Conservation (phyloP, 2,113 vertebrate genomes). For the Amphiprion ocellaris region DNA sequence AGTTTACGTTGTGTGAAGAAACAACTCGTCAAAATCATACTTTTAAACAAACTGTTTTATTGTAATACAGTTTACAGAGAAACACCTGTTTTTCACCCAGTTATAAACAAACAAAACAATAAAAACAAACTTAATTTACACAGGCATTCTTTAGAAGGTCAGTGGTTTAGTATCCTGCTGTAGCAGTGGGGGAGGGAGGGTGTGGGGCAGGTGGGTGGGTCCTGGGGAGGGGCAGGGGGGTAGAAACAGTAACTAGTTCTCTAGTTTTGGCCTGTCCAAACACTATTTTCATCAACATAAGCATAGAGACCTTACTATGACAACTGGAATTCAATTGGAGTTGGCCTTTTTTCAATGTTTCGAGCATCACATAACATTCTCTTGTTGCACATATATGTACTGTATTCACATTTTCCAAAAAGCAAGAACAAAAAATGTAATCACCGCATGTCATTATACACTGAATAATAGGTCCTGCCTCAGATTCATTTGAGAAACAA, state of each 20-base stretch:
- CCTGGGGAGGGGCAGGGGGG: neutral
- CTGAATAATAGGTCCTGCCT: slow-evolving; percentile 83
- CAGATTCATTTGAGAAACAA: slow-evolving; percentile 71
- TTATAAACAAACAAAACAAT: slow-evolving; percentile 84
- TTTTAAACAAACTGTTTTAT: slow-evolving; percentile 88
- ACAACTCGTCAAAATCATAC: slow-evolving; percentile 5
- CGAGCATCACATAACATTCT: slow-evolving; percentile 71
- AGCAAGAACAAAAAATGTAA: slow-evolving; percentile 37
- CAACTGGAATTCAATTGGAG: slow-evolving; percentile 57
- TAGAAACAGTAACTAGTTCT: slow-evolving; percentile 59
- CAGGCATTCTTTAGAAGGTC: slow-evolving; percentile 82
- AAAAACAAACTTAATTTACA: slow-evolving; percentile 85
- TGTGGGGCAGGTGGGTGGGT: neutral
- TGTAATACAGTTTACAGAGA: slow-evolving; percentile 87
- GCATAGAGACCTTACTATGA: slow-evolving; percentile 53
- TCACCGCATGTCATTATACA: slow-evolving; percentile 69
- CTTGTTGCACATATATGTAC: slow-evolving; percentile 73
- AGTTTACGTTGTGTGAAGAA: neutral
- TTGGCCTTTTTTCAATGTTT: slow-evolving; percentile 55
- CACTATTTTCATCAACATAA: slow-evolving; percentile 65
- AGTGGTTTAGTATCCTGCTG: slow-evolving; percentile 84
- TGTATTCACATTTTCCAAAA: slow-evolving; percentile 76
- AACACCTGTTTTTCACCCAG: slow-evolving; percentile 84
- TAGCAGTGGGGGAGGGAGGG: slow-evolving; percentile 7
- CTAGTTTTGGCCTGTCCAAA: slow-evolving; percentile 76